Evolutionary conservation across 2,797 vertebrate genomes (phyloP).

Genomic region (Muscicapa striata): DNA sequence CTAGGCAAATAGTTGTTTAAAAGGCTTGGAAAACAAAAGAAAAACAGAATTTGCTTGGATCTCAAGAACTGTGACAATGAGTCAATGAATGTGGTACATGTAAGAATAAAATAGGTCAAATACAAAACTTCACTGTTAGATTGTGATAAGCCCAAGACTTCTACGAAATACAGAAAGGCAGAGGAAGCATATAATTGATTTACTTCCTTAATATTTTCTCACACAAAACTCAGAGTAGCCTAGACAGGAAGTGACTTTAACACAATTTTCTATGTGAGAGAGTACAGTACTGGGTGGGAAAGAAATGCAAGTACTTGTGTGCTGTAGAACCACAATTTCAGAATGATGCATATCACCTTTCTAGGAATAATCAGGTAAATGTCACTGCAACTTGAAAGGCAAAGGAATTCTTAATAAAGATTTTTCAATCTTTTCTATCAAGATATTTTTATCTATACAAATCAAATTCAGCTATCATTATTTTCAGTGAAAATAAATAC

Average conservation of each 20-base stretch:
- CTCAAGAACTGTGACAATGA: not conserved
- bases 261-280: not conserved
- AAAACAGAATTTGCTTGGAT: not conserved
- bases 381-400: not conserved
- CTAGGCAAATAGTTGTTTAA: not conserved
- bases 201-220: not conserved
- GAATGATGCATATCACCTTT: not conserved
- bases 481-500: not conserved
- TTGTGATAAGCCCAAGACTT: not conserved
- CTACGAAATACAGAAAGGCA: not conserved
- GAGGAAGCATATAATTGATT: not conserved
- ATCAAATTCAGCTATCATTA: not conserved
- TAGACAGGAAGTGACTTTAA: not conserved
- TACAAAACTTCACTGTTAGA: not conserved
- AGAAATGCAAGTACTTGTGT: not conserved
- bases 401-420: not conserved
- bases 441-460: not conserved
- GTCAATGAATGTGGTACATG: not conserved
- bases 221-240: not conserved
- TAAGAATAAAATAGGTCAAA: not conserved
- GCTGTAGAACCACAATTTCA: not conserved
- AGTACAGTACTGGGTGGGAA: not conserved
- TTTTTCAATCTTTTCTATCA: not conserved
- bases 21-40: not conserved
- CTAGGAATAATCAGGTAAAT: not conserved